phyloP scores from a whole-genome alignment of 2,113 vertebrate genomes.

The Muntiacus reevesi region DNA sequence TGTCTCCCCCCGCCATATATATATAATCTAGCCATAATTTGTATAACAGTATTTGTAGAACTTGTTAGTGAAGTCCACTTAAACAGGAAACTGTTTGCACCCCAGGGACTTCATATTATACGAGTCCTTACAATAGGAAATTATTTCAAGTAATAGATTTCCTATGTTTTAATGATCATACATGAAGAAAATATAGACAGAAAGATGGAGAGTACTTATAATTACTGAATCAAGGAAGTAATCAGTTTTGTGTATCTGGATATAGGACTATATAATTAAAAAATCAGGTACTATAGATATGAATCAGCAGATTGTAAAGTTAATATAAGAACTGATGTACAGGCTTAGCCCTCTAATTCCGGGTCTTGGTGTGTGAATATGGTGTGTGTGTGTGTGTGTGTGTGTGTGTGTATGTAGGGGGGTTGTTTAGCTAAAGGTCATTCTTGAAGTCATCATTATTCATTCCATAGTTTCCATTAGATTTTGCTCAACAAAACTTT shows the following conservation, averaged over 20 bases:
- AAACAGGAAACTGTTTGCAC: neutral
- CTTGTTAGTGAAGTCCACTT: neutral
- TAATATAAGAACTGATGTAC: neutral
- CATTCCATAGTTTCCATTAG: neutral
- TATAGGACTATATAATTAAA: neutral
- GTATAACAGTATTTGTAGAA: neutral
- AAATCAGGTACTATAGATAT: neutral
- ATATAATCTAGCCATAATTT: neutral
- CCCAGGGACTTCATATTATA: neutral
- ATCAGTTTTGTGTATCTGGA: neutral
- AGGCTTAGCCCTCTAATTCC: neutral
- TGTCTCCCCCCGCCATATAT: neutral
- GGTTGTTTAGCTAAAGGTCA: neutral
- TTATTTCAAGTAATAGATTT: neutral
- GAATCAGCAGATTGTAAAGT: neutral
- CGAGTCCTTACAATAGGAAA: neutral
- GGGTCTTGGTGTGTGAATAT: neutral
- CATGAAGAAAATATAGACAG: neutral
- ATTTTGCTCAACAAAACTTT: neutral
- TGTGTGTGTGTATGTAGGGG: rapidly evolving
- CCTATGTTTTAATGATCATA: neutral
- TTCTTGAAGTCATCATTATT: neutral
- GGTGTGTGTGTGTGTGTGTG: neutral
- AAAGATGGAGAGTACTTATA: neutral
- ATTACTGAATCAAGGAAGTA: neutral